Percentiles rank a stretch among this genome's conserved stretches.
Conservation (phyloP, 2,113 vertebrate species). For the Bettongia penicillata region DNA sequence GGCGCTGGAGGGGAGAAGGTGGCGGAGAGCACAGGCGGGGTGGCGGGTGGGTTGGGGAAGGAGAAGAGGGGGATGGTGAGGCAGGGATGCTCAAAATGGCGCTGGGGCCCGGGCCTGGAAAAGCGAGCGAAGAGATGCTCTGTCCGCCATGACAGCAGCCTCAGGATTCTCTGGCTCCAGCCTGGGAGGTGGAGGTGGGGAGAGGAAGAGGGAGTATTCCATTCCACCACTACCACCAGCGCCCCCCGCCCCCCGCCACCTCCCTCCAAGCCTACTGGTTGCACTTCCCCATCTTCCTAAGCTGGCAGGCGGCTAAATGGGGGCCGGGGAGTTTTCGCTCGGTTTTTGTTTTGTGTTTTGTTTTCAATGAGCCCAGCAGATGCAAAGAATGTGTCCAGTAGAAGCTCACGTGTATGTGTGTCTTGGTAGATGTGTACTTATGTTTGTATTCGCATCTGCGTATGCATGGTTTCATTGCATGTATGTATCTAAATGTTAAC, state of each 20-base stretch:
- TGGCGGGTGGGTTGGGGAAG: background rate
- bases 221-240: background rate
- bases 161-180: background rate
- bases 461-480: background rate
- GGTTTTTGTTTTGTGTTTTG: background rate
- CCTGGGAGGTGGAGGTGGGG: fast-evolving
- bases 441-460: background rate
- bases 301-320: background rate
- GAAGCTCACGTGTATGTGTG: background rate
- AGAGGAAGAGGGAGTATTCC: background rate
- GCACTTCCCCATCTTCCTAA: no score
- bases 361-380: background rate
- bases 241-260: background rate
- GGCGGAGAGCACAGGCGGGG: background rate
- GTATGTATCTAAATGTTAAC: slow-evolving; percentile 8
- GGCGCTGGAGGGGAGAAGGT: background rate
- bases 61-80: background rate
- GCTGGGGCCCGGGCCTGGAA: slow-evolving; percentile 76
- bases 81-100: slow-evolving; percentile 88
- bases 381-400: background rate
- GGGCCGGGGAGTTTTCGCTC: background rate
- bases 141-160: slow-evolving; percentile 68
- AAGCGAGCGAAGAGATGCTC: background rate
- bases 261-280: background rate
- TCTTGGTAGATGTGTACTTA: background rate